Percentiles rank a stretch among this genome's conserved stretches.
These are phyloP conservation scores for Shargacucullia verbasci DNA, from an alignment of 2,888 invertebrate genomes.

Conservation along the genomic window DNA sequence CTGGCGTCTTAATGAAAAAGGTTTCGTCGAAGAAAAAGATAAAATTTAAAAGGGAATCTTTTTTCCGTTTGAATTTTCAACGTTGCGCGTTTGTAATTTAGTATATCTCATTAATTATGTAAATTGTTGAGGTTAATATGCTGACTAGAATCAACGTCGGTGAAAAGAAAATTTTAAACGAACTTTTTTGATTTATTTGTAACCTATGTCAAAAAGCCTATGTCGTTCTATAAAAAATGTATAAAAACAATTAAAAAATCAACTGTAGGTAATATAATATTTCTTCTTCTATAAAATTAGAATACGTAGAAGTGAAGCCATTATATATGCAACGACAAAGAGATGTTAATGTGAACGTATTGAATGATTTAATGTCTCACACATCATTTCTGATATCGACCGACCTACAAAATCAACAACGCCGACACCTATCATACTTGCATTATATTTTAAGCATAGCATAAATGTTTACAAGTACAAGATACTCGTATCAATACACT, in stretches of 20 bases:
- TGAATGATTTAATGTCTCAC: constrained; percentile 16
- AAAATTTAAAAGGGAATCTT: constrained; percentile 30
- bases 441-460: constrained; percentile 19
- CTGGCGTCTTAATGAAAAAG: constrained; percentile 53
- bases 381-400: constrained; percentile 12
- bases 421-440: constrained; percentile 30
- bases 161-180: constrained; percentile 23
- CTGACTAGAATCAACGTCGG: constrained; percentile 32
- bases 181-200: too few relatives aligned
- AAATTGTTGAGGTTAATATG: constrained; percentile 46
- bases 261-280: too few relatives aligned
- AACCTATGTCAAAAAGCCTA: too few relatives aligned
- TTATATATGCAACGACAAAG: not conserved
- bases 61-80: constrained; percentile 43
- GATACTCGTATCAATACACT: constrained; percentile 52
- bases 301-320: not conserved
- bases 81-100: constrained; percentile 28
- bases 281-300: too few relatives aligned
- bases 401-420: constrained; percentile 17
- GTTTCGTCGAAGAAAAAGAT: constrained; percentile 49
- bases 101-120: constrained; percentile 48
- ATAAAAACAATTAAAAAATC: not conserved
- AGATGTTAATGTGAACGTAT: not conserved
- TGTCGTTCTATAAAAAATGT: too few relatives aligned
- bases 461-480: constrained; percentile 33